Conservation (phyloP, 2,888 invertebrate species). For the Diloba caeruleocephala region DNA sequence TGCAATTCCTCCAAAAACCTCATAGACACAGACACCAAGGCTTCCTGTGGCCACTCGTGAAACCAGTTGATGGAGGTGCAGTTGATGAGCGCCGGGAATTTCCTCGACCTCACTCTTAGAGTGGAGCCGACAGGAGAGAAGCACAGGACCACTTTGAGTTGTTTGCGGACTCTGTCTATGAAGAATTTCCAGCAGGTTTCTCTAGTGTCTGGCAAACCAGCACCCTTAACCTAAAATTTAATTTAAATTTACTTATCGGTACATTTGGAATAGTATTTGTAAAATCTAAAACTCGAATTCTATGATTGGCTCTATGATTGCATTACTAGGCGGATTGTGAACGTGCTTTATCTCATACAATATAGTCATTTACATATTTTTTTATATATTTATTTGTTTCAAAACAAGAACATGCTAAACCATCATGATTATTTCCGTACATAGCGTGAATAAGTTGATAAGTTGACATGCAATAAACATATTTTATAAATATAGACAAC, state of each 20-base stretch:
- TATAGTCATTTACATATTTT: no score
- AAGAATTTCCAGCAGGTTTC: slow-evolving; percentile 99
- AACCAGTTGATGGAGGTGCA: slow-evolving; percentile 99
- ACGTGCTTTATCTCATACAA: no score
- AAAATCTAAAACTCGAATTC: no score
- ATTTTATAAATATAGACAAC: no score
- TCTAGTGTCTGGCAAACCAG: slow-evolving; percentile 96
- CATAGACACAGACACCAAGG: slow-evolving; percentile 97
- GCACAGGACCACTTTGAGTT: slow-evolving; percentile 97
- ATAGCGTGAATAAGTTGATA: no score
- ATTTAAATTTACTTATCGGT: neutral
- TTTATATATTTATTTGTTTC: no score
- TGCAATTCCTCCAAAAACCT: slow-evolving; percentile 95
- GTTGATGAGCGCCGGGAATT: slow-evolving; percentile 98
- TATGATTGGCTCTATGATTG: no score
- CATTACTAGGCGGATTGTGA: no score
- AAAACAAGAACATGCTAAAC: no score
- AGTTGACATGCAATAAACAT: no score
- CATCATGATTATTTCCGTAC: no score
- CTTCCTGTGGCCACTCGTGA: slow-evolving; percentile 99
- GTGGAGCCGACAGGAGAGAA: slow-evolving; percentile 99
- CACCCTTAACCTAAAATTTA: slow-evolving; percentile 91
- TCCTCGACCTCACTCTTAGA: slow-evolving; percentile 95
- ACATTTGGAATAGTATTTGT: no score
- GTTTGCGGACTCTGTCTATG: slow-evolving; percentile 97